Base-by-base conservation (phyloP, 2,888 invertebrate genomes). In the Protophormia terraenovae region DNA sequence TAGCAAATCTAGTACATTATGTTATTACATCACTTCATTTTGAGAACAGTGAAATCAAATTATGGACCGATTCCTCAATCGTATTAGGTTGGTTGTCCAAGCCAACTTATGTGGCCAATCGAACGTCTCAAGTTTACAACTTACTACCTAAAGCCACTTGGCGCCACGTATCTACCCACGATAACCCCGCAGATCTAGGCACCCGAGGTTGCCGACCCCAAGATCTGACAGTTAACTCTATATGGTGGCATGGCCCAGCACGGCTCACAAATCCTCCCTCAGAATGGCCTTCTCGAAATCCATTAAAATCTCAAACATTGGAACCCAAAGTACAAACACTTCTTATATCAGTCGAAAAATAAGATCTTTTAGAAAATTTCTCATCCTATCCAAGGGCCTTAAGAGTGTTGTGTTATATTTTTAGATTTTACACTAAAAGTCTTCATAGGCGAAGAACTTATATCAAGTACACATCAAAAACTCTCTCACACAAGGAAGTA, bases 201-300 rank as follows among this genome's bases (percentile, higher is more conserved):
- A 83, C 69, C 4, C 69, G 82, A 32, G 82, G 76, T 3, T 71
- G 35, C n/a, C n/a, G n/a, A n/a, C n/a, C n/a, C n/a, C n/a, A n/a
- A n/a, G n/a, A n/a, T n/a, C n/a, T 27, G 50, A 14, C 19, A 53
- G n/a, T n/a, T 10, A 53, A 53, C 67, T 16, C 24, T 62, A 2
- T 75, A 3, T 75, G 75, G 81, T 75, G 81, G 66, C 19, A 67
- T 8, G 82, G 75, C 0, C 69, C 82, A 14, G 27, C 12, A 7
- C 69, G 75, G 82, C 62, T 75, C 8, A 14, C n/a, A 16, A 27
- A 32, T 1, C 27, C 24, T 5, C 1, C 32, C 7, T 5, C 29
- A 1, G 3, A 45, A 5, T 82, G 75, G 62, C 75, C 82, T 10
- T 22, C 6, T 14, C 8, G 32, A 12, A 47, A 66, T 1, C 29